Percentiles rank a stretch among this genome's conserved stretches.
Conservation (phyloP, 2,888 invertebrate species). For the Chymomyza amoena region DNA sequence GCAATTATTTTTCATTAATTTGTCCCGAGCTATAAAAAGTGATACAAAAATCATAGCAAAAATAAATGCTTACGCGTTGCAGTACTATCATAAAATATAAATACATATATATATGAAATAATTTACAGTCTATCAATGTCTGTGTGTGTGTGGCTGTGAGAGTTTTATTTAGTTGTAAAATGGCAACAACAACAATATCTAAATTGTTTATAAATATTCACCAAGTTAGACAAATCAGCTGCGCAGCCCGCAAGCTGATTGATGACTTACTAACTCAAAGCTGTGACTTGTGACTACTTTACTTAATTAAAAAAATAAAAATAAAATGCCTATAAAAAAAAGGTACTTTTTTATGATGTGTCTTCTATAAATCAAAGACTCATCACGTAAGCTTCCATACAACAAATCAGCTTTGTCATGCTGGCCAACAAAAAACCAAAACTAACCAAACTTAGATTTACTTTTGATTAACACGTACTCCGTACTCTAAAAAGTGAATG, state of each 20-base stretch:
- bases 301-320: neutral
- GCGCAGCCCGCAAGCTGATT: slow-evolving; percentile 1
- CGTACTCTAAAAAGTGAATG: neutral
- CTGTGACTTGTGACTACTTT: no score
- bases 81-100: neutral
- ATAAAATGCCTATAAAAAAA: neutral
- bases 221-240: neutral
- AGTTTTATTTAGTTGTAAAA: neutral
- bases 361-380: neutral
- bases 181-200: neutral
- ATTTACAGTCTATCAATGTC: neutral
- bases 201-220: neutral
- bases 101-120: neutral
- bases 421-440: neutral
- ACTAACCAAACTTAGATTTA: neutral
- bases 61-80: slow-evolving; percentile 64
- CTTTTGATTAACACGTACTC: neutral
- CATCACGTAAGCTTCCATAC: neutral
- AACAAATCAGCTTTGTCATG: neutral
- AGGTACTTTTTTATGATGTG: neutral
- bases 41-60: slow-evolving; percentile 61
- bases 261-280: neutral
- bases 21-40: slow-evolving; percentile 52
- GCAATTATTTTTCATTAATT: slow-evolving; percentile 69
- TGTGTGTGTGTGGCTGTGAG: neutral